A percentile compares a stretch with the other conserved stretches of the same genome.
phyloP scores from a whole-genome alignment of 2,113 vertebrate genomes.

The Formicarius rufipectus region DNA sequence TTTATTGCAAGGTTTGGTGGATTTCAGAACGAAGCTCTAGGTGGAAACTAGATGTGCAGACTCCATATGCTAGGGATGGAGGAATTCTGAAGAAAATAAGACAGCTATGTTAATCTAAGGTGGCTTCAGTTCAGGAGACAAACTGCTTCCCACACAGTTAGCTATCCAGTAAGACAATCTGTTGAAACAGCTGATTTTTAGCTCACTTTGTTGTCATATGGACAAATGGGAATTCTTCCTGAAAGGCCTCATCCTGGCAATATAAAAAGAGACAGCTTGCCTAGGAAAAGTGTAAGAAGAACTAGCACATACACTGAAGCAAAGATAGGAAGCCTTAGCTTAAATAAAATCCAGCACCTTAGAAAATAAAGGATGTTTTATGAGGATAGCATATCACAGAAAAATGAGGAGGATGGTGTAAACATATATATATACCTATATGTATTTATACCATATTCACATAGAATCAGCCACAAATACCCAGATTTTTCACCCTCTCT shows the following conservation, averaged over 20 bases:
- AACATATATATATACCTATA: constrained; percentile 41
- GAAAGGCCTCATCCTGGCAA: constrained; percentile 60
- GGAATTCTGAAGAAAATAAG: constrained; percentile 11
- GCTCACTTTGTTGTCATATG: constrained; percentile 60
- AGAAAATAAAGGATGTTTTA: constrained; percentile 35
- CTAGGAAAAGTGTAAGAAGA: constrained; percentile 54
- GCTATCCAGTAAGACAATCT: constrained; percentile 67
- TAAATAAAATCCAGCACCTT: constrained; percentile 32
- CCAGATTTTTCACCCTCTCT: not conserved
- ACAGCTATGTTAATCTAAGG: constrained; percentile 58
- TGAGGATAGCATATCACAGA: constrained; percentile 9
- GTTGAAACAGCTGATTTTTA: constrained; percentile 65
- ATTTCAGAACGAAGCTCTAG: constrained; percentile 11
- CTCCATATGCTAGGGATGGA: constrained; percentile 11
- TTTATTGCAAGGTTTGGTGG: not conserved
- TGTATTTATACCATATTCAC: not conserved
- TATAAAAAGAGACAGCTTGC: constrained; percentile 57
- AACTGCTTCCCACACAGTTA: constrained; percentile 47
- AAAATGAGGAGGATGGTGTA: constrained; percentile 37
- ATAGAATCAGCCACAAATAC: not conserved
- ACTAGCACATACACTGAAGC: constrained; percentile 46
- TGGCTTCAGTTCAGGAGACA: constrained; percentile 62
- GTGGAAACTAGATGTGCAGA: constrained; percentile 35
- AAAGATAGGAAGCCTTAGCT: constrained; percentile 49
- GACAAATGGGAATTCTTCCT: constrained; percentile 63